Conservation (phyloP, 2,113 vertebrate genomes). For the Orcinus orca region DNA sequence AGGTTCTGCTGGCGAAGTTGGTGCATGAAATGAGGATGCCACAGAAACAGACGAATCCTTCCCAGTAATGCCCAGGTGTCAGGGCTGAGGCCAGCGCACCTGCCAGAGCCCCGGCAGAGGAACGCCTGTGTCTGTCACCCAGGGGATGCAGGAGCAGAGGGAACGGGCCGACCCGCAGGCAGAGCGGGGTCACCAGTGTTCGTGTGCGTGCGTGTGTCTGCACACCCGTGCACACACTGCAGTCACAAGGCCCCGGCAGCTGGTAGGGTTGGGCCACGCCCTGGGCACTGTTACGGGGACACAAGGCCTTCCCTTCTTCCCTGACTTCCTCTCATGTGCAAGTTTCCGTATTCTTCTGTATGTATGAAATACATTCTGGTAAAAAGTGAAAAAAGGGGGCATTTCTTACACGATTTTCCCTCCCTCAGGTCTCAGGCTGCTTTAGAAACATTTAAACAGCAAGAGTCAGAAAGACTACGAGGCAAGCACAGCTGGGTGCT, state of each 20-base stretch:
- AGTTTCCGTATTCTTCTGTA: rapidly evolving
- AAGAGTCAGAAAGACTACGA: neutral
- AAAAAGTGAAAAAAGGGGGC: neutral
- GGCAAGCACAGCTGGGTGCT: neutral
- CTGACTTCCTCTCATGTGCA: no score
- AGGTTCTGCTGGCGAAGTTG: neutral
- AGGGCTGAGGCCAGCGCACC: neutral
- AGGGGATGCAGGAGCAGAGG: neutral
- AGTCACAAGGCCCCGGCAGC: neutral
- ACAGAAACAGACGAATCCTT: neutral
- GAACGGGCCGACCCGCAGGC: neutral
- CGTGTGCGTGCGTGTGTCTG: neutral
- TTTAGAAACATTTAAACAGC: neutral
- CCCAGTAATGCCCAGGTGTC: neutral
- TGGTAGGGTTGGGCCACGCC: neutral
- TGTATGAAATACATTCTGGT: neutral
- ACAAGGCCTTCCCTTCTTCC: neutral
- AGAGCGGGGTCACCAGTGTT: neutral
- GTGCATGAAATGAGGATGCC: neutral
- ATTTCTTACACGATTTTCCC: neutral
- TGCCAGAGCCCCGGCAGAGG: neutral
- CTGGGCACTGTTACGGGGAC: neutral
- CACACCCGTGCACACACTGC: neutral
- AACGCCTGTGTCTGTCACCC: neutral
- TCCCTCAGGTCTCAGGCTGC: neutral